Evolutionary conservation across 2,113 vertebrate species (phyloP), one percentile per base, ranked within the genome.

Genomic region (Triplophysa siluroides): DNA sequence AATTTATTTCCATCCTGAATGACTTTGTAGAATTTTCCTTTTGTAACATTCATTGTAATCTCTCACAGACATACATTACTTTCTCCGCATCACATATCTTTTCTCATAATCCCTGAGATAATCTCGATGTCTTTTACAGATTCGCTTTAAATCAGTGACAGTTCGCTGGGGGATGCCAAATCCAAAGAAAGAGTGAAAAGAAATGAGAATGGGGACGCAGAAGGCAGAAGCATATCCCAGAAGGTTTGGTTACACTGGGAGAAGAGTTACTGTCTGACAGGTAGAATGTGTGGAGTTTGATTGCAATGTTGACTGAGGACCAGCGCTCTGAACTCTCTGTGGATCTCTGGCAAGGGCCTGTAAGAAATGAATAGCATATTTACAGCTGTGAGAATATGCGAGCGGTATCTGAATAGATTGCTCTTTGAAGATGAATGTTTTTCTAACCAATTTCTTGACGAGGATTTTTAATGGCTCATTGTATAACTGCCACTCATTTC

Each of bases 291-390:
- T 60, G 52, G 2, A 41, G 19, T 73, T 73, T 73, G 54, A 73
- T 73, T 73, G 54, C 54, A 43, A 60, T 73, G 71, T 73, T 73
- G 29, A 73, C 70, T 73, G 33, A 60, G 70, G 52, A 60, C 26
- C 52, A 38, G 29, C n/a, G 3, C 29, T 21, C 12, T 73, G 29
- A 73, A 73, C 33, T 73, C 54, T 73, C 71, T 43, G 8, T 73
- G 71, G 70, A 60, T 29, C 23, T 3, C 21, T 73, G 70, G 26
- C 12, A 43, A 60, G 33, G 33, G 33, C 8, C 33, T 60, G n/a
- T 73, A 73, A 60, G 21, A 73, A 60, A 73, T 73, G 12, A 60
- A 73, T 58, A 41, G 19, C 29, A 41, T 23, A 73, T 58, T 60
- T 58, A 52, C 29, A 41, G 24, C 24, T 41, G 11, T 38, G 50